A percentile compares a stretch with the other conserved stretches of the same genome.
Conservation (phyloP, 2,888 invertebrate species). For the Isoperla grammatica region DNA sequence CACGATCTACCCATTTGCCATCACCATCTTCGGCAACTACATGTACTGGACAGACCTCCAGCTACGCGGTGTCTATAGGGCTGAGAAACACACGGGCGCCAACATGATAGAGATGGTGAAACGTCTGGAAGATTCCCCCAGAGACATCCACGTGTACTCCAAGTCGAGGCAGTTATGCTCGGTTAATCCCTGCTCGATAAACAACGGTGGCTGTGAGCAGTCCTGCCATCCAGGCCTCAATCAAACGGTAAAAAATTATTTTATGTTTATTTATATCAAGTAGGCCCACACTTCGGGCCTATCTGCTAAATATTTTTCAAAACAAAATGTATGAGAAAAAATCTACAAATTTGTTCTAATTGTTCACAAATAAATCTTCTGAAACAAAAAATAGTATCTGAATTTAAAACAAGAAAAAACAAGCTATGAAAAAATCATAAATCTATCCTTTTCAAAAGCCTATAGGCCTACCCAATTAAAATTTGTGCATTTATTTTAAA, state of each 20-base stretch:
- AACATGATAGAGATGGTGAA: constrained; percentile 93
- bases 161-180: constrained; percentile 70
- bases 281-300: too few species aligned
- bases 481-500: too few species aligned
- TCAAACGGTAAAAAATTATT: constrained; percentile 49
- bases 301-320: too few species aligned
- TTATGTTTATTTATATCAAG: not conserved
- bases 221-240: constrained; percentile 87
- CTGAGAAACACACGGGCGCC: constrained; percentile 95
- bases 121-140: constrained; percentile 84
- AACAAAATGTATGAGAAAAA: too few species aligned
- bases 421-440: too few species aligned
- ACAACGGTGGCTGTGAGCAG: constrained; percentile 94
- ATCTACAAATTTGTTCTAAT: too few species aligned
- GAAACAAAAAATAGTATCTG: too few species aligned
- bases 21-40: constrained; percentile 82
- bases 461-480: too few species aligned
- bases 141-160: constrained; percentile 87
- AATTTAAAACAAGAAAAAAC: too few species aligned
- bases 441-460: too few species aligned
- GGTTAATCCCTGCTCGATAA: constrained; percentile 77
- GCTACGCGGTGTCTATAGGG: constrained; percentile 87
- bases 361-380: too few species aligned
- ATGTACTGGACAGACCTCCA: constrained; percentile 97
- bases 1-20: constrained; percentile 92